Evolutionary conservation across 2,113 vertebrate species (phyloP).

Genomic region (Ondatra zibethicus): DNA sequence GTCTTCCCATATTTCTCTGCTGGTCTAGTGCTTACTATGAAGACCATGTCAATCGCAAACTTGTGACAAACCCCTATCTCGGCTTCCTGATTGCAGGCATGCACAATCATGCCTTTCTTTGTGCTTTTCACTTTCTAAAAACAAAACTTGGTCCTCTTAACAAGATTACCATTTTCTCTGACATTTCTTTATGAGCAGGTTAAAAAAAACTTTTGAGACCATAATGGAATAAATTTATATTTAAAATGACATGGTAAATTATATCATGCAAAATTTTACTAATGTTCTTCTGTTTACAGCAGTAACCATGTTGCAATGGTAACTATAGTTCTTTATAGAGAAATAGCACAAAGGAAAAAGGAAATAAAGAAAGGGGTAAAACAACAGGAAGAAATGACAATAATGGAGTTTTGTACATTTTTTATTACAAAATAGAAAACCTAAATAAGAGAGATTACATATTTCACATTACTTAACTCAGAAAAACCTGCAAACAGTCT

Average conservation of each 20-base stretch:
- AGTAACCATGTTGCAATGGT: neutral
- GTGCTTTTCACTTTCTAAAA: no score
- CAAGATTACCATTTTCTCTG: neutral
- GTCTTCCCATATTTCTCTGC: neutral
- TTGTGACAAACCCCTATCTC: neutral
- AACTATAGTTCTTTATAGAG: slow-evolving; percentile 6
- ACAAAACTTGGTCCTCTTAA: neutral
- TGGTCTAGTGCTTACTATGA: neutral
- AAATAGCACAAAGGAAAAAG: slow-evolving; percentile 1
- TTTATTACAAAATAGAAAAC: neutral
- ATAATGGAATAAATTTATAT: neutral
- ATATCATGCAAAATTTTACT: neutral
- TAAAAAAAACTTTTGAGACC: neutral
- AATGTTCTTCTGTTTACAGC: neutral
- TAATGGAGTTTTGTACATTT: neutral
- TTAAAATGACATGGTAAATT: neutral
- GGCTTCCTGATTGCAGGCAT: neutral
- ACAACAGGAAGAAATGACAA: neutral
- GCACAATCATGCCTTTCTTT: neutral
- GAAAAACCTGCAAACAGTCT: neutral
- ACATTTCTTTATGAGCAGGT: neutral
- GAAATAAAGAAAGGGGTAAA: neutral
- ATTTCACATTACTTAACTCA: neutral
- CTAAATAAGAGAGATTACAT: neutral
- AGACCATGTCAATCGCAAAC: neutral